Base-by-base conservation (phyloP, 2,888 invertebrate species). In the Drosophila paranaensis region DNA sequence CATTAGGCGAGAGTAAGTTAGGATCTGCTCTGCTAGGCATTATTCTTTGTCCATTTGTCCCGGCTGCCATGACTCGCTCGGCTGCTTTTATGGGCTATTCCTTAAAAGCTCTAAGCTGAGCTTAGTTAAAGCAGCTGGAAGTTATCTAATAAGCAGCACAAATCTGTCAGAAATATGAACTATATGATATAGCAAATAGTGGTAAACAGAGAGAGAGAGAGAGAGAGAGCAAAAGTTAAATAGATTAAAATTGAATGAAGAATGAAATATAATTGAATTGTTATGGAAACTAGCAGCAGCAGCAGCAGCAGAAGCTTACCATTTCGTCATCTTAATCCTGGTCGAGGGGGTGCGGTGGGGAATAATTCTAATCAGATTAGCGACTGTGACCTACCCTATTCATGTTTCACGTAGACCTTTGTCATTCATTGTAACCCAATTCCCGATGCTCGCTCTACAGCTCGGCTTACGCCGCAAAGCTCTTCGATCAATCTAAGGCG, bases 401-500 rank as follows among this genome's bases (percentile, higher is more conserved):
- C 88, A 83, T 80, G 82, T 83, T 88, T 82, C 88, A 82, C 57
- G 71, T 70, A 78, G 73, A 77, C 86, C 83, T 68, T 73, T 71
- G 60, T 82, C 63, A 68, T 71, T 53, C 69, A 82, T 71, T 87
- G 87, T 74, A 74, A 81, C 82, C 67, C 68, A 75, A 77, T 65
- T 54, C 62, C 46, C 45, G 20, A 37, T n/a, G 27, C 27, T 40
- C n/a, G 6, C 30, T 25, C 66, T 27, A 40, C 60, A 72, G 86
- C 83, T 86, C 62, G 67, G 86, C 83, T 82, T 82, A 86, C 50
- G 77, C 46, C 64, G 84, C 62, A 74, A 84, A 88, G 85, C 85
- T 79, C 85, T 83, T 88, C 88, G 77, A 83, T 83, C 88, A 83
- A 83, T 82, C 83, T 81, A 51, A 74, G 62, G 82, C 80, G 67